Percentiles rank a stretch among this genome's conserved stretches.
Evolutionary conservation across 2,888 invertebrate species (phyloP).

Genomic region (Altica lythri): DNA sequence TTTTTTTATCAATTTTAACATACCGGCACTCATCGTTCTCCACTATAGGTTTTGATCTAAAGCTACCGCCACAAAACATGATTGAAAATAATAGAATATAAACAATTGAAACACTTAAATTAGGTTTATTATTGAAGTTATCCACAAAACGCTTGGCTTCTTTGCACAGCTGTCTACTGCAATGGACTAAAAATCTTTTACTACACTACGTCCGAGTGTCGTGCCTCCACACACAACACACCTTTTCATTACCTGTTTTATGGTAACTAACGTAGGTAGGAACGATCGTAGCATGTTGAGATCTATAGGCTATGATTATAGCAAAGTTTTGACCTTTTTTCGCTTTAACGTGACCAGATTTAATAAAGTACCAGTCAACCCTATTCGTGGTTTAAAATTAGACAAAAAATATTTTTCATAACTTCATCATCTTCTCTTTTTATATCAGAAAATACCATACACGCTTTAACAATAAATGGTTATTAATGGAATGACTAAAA

Average conservation of each 20-base stretch:
- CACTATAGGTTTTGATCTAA: slow-evolving; percentile 50
- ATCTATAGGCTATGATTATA: too few relatives aligned
- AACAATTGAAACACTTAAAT: slow-evolving; percentile 15
- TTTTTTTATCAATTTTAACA: slow-evolving; percentile 49
- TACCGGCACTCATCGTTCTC: slow-evolving; percentile 51
- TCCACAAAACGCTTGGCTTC: slow-evolving; percentile 19
- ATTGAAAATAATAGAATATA: slow-evolving; percentile 8
- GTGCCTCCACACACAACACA: slow-evolving; percentile 8
- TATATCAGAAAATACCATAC: too few relatives aligned
- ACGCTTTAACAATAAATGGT: too few relatives aligned
- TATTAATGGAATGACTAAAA: too few relatives aligned
- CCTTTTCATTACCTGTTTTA: slow-evolving; percentile 31
- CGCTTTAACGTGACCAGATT: too few relatives aligned
- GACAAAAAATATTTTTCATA: too few relatives aligned
- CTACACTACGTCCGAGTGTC: slow-evolving; percentile 13
- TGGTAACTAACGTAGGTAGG: slow-evolving; percentile 18
- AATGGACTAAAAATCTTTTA: slow-evolving; percentile 32
- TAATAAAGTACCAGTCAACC: neutral
- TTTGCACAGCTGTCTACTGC: slow-evolving; percentile 30
- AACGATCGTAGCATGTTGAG: slow-evolving; percentile 5
- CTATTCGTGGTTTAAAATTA: too few relatives aligned
- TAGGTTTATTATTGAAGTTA: slow-evolving; percentile 26
- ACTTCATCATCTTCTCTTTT: too few relatives aligned
- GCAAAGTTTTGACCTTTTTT: too few relatives aligned
- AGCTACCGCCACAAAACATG: slow-evolving; percentile 55